Evolutionary conservation across 2,113 vertebrate species (phyloP).

Genomic region (Brienomyrus brachyistius): DNA sequence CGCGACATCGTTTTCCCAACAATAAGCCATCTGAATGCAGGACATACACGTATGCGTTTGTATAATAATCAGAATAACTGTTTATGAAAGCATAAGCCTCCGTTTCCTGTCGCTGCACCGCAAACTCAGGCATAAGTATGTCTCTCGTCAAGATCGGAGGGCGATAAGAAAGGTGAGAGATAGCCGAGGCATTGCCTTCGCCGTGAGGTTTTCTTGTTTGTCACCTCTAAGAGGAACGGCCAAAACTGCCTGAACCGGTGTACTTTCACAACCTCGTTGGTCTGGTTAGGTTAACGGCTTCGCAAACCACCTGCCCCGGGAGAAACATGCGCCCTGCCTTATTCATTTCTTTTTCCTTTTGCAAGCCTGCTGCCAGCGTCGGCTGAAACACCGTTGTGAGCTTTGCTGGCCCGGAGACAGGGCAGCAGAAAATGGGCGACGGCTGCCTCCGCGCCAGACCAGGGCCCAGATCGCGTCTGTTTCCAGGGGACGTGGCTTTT

Average conservation of each 20-base stretch:
- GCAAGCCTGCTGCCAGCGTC: background rate
- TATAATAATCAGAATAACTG: constrained; percentile 23
- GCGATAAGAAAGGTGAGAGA: constrained; percentile 20
- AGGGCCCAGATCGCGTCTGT: constrained; percentile 33
- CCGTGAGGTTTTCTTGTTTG: constrained; percentile 16
- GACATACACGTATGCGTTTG: background rate
- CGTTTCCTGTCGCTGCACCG: constrained; percentile 41
- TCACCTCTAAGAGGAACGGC: background rate
- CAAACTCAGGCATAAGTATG: constrained; percentile 15
- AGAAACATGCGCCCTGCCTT: background rate
- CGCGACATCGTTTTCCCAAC: background rate
- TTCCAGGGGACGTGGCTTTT: constrained; percentile 35
- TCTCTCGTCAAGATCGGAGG: background rate
- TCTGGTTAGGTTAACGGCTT: background rate
- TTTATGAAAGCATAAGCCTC: constrained; percentile 30
- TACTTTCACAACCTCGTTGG: constrained; percentile 39
- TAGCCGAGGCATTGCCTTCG: background rate
- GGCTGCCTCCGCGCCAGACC: background rate
- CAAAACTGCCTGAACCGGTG: constrained; percentile 24
- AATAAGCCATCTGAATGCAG: background rate
- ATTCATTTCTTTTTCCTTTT: background rate
- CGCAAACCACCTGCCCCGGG: background rate
- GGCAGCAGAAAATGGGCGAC: background rate
- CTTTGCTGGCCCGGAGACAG: background rate
- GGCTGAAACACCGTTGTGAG: background rate